Conservation (phyloP, 2,888 invertebrate genomes). For the Dasypolia templi region DNA sequence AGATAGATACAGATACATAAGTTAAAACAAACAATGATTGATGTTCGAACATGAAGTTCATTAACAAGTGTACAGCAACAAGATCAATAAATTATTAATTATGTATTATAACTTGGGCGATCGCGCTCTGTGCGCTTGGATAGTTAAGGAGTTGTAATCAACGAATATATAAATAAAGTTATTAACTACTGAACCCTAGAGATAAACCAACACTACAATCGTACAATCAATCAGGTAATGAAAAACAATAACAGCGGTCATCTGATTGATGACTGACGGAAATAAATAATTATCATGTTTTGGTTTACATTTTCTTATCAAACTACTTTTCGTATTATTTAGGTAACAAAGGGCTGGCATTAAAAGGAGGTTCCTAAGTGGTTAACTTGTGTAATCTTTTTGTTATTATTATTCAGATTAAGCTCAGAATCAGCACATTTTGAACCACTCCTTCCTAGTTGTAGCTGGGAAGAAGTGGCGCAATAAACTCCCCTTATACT, state of each 20-base stretch:
- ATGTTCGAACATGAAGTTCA: too few species aligned
- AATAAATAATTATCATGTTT: slow-evolving; percentile 22
- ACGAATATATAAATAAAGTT: not conserved
- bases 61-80: too few species aligned
- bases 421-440: not conserved
- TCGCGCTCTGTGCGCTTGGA: too few species aligned
- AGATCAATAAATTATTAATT: too few species aligned
- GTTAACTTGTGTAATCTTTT: not conserved
- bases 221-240: slow-evolving; percentile 23
- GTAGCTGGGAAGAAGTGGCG: not conserved
- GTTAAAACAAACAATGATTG: too few species aligned
- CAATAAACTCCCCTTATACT: not conserved
- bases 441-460: not conserved
- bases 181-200: slow-evolving; percentile 35
- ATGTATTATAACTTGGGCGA: too few species aligned
- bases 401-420: not conserved
- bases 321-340: slow-evolving; percentile 4
- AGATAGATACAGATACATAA: too few species aligned
- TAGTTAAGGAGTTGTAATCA: not conserved
- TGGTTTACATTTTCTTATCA: slow-evolving; percentile 26
- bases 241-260: slow-evolving; percentile 43
- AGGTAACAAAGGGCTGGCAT: not conserved
- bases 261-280: slow-evolving; percentile 32
- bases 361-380: not conserved
- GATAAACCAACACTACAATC: slow-evolving; percentile 2